phyloP scores from a whole-genome alignment of 2,797 vertebrate genomes.

The Danio aesculapii region DNA sequence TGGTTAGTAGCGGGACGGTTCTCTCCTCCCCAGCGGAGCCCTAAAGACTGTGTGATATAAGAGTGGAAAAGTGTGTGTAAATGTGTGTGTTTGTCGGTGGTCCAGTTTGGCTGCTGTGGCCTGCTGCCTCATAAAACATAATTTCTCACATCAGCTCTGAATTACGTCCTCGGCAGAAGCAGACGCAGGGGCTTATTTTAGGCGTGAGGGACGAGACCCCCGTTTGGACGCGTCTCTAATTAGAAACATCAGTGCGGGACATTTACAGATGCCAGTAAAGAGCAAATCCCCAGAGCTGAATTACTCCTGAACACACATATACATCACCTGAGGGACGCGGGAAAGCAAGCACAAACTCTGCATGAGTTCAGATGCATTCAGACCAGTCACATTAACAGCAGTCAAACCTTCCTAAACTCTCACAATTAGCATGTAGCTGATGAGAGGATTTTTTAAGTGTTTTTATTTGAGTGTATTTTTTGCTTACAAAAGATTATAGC shows the following conservation, averaged over 20 bases:
- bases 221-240: conserved; percentile 71
- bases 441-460: no score
- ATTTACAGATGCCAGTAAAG: conserved; percentile 84
- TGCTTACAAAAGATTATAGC: no score
- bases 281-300: conserved; percentile 73
- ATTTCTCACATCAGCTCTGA: conserved; percentile 74
- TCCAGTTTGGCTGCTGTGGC: conserved; percentile 72
- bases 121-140: conserved; percentile 74
- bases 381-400: not conserved
- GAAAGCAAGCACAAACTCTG: conserved; percentile 16
- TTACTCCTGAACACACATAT: conserved; percentile 72
- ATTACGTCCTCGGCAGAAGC: conserved; percentile 75
- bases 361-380: not conserved
- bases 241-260: conserved; percentile 83
- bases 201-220: conserved; percentile 65
- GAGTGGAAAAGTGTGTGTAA: conserved; percentile 59
- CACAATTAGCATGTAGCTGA: no score
- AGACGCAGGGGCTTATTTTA: conserved; percentile 73
- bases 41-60: conserved; percentile 21
- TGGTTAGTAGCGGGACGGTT: not conserved
- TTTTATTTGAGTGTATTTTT: no score
- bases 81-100: conserved; percentile 63
- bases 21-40: conserved; percentile 14
- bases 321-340: conserved; percentile 69
- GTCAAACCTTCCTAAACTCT: not conserved